A percentile compares a stretch with the other conserved stretches of the same genome.
These are phyloP conservation scores for Zingel zingel DNA, from an alignment of 2,113 vertebrate species.

Conservation along the genomic window DNA sequence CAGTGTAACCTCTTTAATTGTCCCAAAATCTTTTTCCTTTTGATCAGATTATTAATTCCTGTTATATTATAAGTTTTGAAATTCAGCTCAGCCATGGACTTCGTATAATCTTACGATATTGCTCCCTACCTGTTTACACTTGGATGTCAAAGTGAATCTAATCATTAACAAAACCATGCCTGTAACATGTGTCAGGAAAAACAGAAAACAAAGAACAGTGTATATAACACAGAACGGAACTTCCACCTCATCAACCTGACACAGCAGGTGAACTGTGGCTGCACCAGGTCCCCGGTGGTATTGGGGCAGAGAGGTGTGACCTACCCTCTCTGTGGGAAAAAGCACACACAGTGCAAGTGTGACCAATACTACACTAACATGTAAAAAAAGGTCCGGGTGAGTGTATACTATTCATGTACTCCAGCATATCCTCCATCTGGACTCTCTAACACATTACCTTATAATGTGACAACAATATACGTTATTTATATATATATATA, in stretches of 20 bases:
- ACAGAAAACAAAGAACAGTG: neutral
- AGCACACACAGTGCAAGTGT: neutral
- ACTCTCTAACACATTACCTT: too few relatives aligned
- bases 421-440: too few relatives aligned
- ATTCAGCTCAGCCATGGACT: too few relatives aligned
- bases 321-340: neutral
- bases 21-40: neutral
- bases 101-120: too few relatives aligned
- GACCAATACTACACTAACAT: neutral
- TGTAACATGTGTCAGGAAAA: neutral
- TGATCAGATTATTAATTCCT: neutral
- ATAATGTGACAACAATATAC: too few relatives aligned
- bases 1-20: neutral
- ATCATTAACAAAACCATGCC: too few relatives aligned
- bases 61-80: neutral
- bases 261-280: neutral
- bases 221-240: neutral
- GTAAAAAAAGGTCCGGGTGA: too few relatives aligned
- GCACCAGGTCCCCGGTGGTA: neutral
- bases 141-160: too few relatives aligned
- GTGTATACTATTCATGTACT: too few relatives aligned
- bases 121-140: too few relatives aligned
- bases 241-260: neutral
- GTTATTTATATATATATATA: too few relatives aligned
- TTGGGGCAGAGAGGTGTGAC: constrained; percentile 11